These are phyloP conservation scores for Vanessa atalanta DNA, from an alignment of 1,140 invertebrate genomes.

Conservation along the genomic window DNA sequence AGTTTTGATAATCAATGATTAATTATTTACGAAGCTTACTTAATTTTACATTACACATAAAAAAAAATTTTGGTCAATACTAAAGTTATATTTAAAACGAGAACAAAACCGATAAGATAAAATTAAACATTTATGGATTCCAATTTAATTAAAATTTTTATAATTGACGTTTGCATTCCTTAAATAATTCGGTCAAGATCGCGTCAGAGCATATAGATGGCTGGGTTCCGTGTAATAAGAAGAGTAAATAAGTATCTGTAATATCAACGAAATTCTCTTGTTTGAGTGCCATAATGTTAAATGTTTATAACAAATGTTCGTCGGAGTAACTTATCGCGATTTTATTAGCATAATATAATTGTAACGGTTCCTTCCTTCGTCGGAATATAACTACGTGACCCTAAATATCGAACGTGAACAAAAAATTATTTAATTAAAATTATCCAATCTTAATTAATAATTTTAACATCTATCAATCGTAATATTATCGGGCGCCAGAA, in stretches of 20 bases:
- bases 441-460: conserved; percentile 7
- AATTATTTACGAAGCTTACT: too few species aligned
- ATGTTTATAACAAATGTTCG: not conserved
- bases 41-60: too few species aligned
- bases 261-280: too few species aligned
- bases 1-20: too few species aligned
- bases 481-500: not conserved
- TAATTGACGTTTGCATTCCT: not conserved
- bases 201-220: not conserved
- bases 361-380: too few species aligned
- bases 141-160: not conserved
- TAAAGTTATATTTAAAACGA: not conserved
- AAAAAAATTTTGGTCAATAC: too few species aligned
- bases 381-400: not conserved
- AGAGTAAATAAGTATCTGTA: too few species aligned
- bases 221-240: not conserved
- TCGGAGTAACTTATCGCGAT: not conserved
- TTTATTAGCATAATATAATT: too few species aligned
- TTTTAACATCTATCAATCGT: conserved; percentile 14
- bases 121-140: not conserved
- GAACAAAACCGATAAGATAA: not conserved
- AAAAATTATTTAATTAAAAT: conserved; percentile 1
- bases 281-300: too few species aligned
- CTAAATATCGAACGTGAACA: not conserved
- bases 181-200: not conserved